Evolutionary conservation across 2,888 invertebrate genomes (phyloP), one percentile per base, ranked within the genome.

Genomic region (Tetragnatha montana): DNA sequence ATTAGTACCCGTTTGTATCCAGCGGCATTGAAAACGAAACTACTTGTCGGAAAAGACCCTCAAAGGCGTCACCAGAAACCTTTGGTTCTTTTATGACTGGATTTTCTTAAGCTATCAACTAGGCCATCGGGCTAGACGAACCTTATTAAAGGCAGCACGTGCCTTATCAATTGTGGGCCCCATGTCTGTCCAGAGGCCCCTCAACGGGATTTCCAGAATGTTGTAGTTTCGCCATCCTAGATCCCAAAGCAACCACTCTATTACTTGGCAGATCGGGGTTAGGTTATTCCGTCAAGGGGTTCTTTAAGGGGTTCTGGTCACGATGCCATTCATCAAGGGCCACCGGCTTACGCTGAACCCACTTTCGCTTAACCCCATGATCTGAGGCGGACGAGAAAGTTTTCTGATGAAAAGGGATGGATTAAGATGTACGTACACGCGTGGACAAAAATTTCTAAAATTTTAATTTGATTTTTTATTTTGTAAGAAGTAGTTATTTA

Each of bases 261-360:
- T 35, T 35, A 35, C 71, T 70, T 71, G 81, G 81, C 81, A 82
- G 82, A 82, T 73, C 82, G 82, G 74, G 82, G 82, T 82, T 82
- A 82, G 50, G 51, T 17, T 51, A 73, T 17, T 73, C 51, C 21
- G 49, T 12, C 17, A n/a, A 49, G 21, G 74, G 82, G 82, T 71
- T 74, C 82, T 22, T 14, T 21, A 82, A 74, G 82, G 82, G 82
- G 82, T 82, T 82, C 47, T 50, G n/a, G 68, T 35, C 50, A 79
- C 76, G 6, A 35, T 47, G 47, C 19, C 17, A 76, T 49, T 76
- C 49, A 19, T 76, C 14, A 19, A 50, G 21, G 79, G 79, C 79
- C 79, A 79, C 79, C 60, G 79, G 60, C 79, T 79, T 79, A 79
- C 79, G 79, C 51, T 79, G 22, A 60, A 74, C 79, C 79, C 79